Evolutionary conservation across 2,888 invertebrate species (phyloP), one percentile per base, ranked within the genome.

Genomic region (Ganaspis brasiliensis): DNA sequence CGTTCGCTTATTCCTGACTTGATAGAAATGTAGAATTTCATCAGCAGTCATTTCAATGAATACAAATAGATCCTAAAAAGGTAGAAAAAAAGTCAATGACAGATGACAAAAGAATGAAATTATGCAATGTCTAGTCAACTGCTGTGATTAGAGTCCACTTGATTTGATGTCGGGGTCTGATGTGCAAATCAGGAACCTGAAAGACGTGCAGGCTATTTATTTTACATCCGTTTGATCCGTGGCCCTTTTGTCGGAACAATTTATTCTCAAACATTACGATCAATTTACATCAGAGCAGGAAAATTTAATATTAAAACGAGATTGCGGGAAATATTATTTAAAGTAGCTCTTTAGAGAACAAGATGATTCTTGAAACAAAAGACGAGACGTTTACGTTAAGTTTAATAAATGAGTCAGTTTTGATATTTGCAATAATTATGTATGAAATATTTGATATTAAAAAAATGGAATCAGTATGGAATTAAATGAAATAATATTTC

Each of bases 21-120:
- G 21, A 67, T 67, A 40, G 24, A 63, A 67, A 21, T 40, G 21
- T 67, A 21, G 67, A 45, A 67, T 67, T 67, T 45, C 67, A 67
- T 67, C 67, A 67, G 67, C 21, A 67, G 67, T 67, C 45, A 67
- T 45, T 67, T 37, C 45, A 24, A 21, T 21, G 67, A 45, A 67
- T 67, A 45, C 45, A 67, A 67, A 67, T 45, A 67, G 67, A 26
- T 45, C 4, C 37, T 61, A 24, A 26, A 45, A 67, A 67, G 24
- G 45, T 2, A 26, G 21, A 1, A 19, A 24, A 45, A 40, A 35
- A 6, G 12, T 2, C 21, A 14, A 45, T 45, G 67, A 24, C 19
- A 14, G 21, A 45, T 40, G 24, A 24, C 10, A 67, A 67, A 45
- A 9, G 45, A 67, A 26, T 67, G 14, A 61, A 40, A 67, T 67